These are phyloP conservation scores for Nebria brevicollis DNA, from an alignment of 2,888 invertebrate genomes.

Conservation along the genomic window DNA sequence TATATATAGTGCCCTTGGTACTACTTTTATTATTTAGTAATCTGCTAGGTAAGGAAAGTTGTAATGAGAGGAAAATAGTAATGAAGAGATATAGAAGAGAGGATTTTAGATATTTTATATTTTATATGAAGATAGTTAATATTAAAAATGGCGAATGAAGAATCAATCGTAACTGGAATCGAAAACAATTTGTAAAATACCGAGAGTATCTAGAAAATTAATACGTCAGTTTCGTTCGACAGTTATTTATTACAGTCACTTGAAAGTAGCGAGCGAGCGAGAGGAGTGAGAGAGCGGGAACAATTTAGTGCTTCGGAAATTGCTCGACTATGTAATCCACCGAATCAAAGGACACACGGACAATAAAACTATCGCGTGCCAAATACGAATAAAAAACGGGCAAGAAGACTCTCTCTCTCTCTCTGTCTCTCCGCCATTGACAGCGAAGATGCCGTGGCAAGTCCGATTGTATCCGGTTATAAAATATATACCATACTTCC, in stretches of 20 bases:
- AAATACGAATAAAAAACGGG: not conserved
- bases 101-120: no score
- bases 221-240: not conserved
- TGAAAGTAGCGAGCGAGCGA: not conserved
- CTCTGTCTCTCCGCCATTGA: not conserved
- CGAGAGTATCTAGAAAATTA: not conserved
- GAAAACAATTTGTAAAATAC: not conserved
- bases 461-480: constrained; percentile 19
- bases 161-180: not conserved
- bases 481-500: constrained; percentile 14
- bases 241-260: not conserved
- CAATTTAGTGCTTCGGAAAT: constrained; percentile 1
- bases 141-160: no score
- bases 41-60: no score
- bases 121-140: no score
- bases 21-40: no score
- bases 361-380: constrained; percentile 1
- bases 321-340: constrained; percentile 1
- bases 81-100: no score
- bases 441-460: not conserved
- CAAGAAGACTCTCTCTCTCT: not conserved
- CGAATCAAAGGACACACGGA: not conserved
- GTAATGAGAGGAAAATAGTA: no score
- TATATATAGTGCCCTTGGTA: no score
- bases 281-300: not conserved